A percentile compares a stretch with the other conserved stretches of the same genome.
These are phyloP conservation scores for Ectropis grisescens DNA, from an alignment of 1,140 invertebrate genomes.

Conservation along the genomic window DNA sequence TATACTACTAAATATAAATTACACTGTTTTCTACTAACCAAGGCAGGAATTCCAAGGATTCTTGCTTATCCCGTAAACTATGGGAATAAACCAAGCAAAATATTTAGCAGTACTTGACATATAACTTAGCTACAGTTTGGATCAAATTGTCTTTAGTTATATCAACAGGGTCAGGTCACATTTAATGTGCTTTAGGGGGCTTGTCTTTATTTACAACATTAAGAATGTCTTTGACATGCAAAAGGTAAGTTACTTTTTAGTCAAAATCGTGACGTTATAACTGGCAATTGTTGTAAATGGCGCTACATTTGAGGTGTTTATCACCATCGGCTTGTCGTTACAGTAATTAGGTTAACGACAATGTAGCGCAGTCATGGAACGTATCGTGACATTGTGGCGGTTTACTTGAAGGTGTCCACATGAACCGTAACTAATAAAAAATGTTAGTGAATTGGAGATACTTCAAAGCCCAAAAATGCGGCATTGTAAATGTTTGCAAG, in stretches of 20 bases:
- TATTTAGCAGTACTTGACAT: no score
- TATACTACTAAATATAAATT: conserved; percentile 42
- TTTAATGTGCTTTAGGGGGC: no score
- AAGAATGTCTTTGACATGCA: no score
- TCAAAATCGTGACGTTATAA: no score
- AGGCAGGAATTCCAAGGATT: conserved; percentile 79
- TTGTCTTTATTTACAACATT: no score
- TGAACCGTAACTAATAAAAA: conserved; percentile 1
- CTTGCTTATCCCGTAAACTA: conserved; percentile 81
- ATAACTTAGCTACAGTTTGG: no score
- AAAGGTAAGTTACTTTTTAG: no score
- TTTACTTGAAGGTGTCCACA: conserved; percentile 10
- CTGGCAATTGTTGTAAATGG: no score
- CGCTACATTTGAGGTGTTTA: no score
- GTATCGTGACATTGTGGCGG: no score
- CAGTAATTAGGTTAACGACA: not conserved
- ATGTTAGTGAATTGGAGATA: not conserved
- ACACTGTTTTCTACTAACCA: conserved; percentile 75
- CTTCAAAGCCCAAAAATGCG: not conserved
- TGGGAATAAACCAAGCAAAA: conserved; percentile 58
- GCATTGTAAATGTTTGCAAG: conserved; percentile 15
- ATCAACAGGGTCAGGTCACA: no score
- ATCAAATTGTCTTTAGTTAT: no score
- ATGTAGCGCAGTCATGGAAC: not conserved
- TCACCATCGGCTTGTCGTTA: not conserved